A percentile compares a stretch with the other conserved stretches of the same genome.
These are phyloP conservation scores for Porites lutea DNA, from an alignment of 64 coral and sea anemone species.

Conservation along the genomic window DNA sequence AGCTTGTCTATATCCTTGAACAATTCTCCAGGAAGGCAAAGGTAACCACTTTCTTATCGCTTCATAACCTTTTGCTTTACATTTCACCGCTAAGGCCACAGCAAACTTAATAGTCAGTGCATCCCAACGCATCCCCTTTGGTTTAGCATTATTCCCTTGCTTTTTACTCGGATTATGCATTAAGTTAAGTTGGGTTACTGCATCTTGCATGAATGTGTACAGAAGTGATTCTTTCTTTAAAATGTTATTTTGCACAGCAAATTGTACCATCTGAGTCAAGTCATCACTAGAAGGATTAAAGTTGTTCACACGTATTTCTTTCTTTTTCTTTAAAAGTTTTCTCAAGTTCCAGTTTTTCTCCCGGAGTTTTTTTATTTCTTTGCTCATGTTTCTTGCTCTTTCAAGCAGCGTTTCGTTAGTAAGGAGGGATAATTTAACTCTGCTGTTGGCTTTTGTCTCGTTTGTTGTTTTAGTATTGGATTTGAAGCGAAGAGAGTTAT, in stretches of 20 bases:
- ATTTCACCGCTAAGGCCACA: constrained; percentile 3
- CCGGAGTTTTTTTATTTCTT: constrained; percentile 7
- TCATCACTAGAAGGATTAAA: too few species aligned
- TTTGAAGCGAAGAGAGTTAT: background rate
- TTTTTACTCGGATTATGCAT: too few species aligned
- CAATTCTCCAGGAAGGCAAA: background rate
- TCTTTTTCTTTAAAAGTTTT: too few species aligned
- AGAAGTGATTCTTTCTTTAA: too few species aligned
- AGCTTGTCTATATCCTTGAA: constrained; percentile 25
- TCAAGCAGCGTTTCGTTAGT: background rate
- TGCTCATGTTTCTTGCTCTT: constrained; percentile 18
- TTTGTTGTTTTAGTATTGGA: background rate
- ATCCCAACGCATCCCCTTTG: constrained; percentile 41
- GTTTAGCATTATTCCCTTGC: too few species aligned
- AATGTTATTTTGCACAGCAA: too few species aligned
- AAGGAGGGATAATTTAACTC: background rate
- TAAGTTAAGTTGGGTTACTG: too few species aligned
- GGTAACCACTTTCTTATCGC: background rate
- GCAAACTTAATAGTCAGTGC: constrained; percentile 44
- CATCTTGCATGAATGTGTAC: too few species aligned
- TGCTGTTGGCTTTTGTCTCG: constrained; percentile 6
- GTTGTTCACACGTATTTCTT: too few species aligned
- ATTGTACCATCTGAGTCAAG: too few species aligned
- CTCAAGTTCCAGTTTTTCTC: background rate
- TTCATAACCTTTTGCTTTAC: constrained; percentile 24